Conservation (phyloP, 1,140 invertebrate genomes). For the Drosophila equinoxialis region DNA sequence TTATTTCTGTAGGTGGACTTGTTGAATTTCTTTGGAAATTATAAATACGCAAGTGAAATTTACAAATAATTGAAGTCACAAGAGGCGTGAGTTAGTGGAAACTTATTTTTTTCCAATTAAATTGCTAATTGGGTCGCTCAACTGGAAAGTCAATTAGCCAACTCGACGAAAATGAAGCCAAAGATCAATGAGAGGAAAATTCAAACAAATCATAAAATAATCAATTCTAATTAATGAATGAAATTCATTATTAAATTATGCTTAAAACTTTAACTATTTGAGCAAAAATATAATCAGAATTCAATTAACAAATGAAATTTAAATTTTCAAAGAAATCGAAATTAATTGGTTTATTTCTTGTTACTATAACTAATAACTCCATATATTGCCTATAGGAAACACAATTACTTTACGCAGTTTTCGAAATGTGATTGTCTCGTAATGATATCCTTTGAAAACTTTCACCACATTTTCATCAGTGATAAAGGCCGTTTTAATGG, state of each 20-base stretch:
- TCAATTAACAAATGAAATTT: neutral
- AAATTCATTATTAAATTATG: neutral
- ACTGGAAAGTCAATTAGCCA: slow-evolving; percentile 55
- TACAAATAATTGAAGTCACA: neutral
- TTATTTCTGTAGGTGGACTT: slow-evolving; percentile 13
- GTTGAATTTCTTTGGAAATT: slow-evolving; percentile 28
- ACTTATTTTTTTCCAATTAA: slow-evolving; percentile 37
- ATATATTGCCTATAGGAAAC: slow-evolving; percentile 67
- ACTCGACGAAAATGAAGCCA: slow-evolving; percentile 1
- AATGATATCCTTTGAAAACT: slow-evolving; percentile 65
- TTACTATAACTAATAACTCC: neutral
- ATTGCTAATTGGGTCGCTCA: slow-evolving; percentile 55
- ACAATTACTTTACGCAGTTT: slow-evolving; percentile 58
- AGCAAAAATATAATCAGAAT: neutral
- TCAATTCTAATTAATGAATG: slow-evolving; percentile 9
- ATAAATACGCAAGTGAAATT: slow-evolving; percentile 15
- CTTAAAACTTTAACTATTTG: neutral
- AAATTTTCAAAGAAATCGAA: too few species aligned
- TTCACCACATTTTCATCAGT: slow-evolving; percentile 20
- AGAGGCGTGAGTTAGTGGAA: neutral
- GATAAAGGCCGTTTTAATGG: slow-evolving; percentile 17
- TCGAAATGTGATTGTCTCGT: slow-evolving; percentile 54
- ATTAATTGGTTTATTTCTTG: neutral
- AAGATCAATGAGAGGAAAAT: slow-evolving; percentile 32
- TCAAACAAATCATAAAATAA: neutral